Percentiles rank a stretch among this genome's conserved stretches.
Evolutionary conservation across 2,888 invertebrate genomes (phyloP).

Genomic region (Euphydryas editha): DNA sequence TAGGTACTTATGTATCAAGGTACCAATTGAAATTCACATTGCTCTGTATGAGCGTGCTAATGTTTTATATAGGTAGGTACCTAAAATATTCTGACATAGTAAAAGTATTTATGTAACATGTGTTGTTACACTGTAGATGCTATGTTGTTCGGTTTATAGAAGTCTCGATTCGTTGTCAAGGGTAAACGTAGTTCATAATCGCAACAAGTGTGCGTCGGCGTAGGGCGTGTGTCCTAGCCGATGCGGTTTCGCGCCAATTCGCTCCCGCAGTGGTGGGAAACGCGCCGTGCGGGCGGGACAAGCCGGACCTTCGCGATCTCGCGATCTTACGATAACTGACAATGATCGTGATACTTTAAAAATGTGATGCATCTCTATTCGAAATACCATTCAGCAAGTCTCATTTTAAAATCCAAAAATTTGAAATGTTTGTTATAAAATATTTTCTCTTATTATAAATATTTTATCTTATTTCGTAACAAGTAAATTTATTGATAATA

Average conservation of each 20-base stretch:
- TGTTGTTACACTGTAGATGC: background rate
- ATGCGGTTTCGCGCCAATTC: conserved; percentile 69
- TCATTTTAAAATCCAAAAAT: background rate
- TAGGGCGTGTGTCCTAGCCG: conserved; percentile 62
- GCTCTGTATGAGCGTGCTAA: too few species aligned
- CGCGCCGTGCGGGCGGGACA: conserved; percentile 69
- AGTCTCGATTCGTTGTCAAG: conserved; percentile 57
- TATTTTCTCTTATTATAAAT: background rate
- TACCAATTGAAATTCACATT: too few species aligned
- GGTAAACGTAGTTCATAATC: conserved; percentile 53
- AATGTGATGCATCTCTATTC: background rate
- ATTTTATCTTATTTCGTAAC: background rate
- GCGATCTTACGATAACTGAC: conserved; percentile 28
- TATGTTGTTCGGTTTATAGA: background rate
- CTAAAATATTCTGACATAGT: background rate
- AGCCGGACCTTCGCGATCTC: conserved; percentile 20
- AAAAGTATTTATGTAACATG: background rate
- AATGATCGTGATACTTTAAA: background rate
- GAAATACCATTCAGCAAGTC: background rate
- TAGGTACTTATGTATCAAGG: too few species aligned
- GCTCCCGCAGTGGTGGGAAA: conserved; percentile 73
- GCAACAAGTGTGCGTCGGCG: conserved; percentile 77
- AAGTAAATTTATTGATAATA: conserved; percentile 37
- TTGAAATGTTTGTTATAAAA: background rate
- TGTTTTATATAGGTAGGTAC: background rate